These are phyloP conservation scores for Lanius ludovicianus DNA, from an alignment of 2,113 vertebrate genomes.

Conservation along the genomic window DNA sequence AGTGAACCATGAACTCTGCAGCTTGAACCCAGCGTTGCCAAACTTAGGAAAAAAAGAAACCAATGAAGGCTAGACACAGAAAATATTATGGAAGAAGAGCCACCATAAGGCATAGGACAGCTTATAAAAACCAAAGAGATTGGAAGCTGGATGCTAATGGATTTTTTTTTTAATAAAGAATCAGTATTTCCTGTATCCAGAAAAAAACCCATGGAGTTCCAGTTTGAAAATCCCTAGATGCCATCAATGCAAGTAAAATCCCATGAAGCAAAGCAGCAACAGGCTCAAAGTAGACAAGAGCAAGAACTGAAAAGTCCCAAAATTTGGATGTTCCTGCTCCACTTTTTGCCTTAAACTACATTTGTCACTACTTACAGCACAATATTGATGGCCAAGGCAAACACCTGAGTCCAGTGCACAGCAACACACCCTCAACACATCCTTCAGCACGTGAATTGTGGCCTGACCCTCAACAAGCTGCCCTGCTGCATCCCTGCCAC, in stretches of 20 bases:
- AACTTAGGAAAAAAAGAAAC: neutral
- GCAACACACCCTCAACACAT: rapidly evolving
- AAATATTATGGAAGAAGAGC: neutral
- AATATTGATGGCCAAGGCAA: neutral
- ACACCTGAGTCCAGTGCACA: rapidly evolving
- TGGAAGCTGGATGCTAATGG: neutral
- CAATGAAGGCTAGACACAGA: neutral
- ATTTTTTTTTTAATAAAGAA: neutral
- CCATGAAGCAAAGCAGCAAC: neutral
- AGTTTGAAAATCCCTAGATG: neutral
- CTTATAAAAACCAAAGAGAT: neutral
- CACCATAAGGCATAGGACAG: neutral
- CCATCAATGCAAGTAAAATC: neutral
- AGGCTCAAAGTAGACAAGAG: neutral
- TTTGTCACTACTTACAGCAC: rapidly evolving
- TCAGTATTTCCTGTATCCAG: neutral
- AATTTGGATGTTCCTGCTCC: neutral
- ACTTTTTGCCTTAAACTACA: neutral
- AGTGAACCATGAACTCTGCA: neutral
- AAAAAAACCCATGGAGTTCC: neutral
- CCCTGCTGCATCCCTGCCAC: neutral
- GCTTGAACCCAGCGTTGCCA: neutral
- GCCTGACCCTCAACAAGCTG: neutral
- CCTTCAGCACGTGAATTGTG: neutral
- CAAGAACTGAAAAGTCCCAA: neutral